These are phyloP conservation scores for Microhierax caerulescens DNA, from an alignment of 2,797 vertebrate genomes.

Conservation along the genomic window DNA sequence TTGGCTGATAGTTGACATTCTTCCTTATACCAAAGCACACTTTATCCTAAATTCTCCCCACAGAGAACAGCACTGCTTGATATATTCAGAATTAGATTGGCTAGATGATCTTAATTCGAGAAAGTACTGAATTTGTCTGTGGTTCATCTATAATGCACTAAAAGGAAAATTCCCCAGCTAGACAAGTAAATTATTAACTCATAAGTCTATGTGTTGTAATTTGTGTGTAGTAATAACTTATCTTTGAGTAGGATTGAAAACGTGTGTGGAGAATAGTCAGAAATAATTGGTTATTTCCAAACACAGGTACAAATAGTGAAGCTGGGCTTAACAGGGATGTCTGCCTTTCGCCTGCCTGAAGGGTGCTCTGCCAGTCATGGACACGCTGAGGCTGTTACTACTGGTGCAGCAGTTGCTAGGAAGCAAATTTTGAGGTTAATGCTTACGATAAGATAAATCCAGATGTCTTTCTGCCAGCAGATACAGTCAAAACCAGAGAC, in stretches of 20 bases:
- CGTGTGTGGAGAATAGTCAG: neutral
- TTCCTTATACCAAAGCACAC: neutral
- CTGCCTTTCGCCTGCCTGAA: neutral
- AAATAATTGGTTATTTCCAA: neutral
- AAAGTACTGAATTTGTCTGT: slow-evolving; percentile 60
- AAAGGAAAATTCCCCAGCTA: slow-evolving; percentile 58
- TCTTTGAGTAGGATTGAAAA: slow-evolving; percentile 15
- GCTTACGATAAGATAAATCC: neutral
- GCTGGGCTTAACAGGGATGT: neutral
- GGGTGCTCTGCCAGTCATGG: neutral
- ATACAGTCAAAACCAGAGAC: neutral
- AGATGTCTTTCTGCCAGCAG: neutral
- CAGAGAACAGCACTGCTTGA: slow-evolving; percentile 41
- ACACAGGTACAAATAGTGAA: neutral
- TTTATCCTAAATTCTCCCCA: slow-evolving; percentile 54
- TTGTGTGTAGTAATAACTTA: slow-evolving; percentile 44
- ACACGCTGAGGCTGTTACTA: neutral
- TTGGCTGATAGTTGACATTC: slow-evolving; percentile 39
- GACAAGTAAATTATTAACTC: slow-evolving; percentile 63
- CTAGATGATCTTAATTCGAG: slow-evolving; percentile 56
- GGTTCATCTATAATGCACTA: slow-evolving; percentile 57
- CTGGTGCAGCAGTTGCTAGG: neutral
- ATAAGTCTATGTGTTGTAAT: slow-evolving; percentile 54
- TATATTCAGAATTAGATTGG: slow-evolving; percentile 60
- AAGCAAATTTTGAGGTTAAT: neutral